Conservation (phyloP, 2,113 vertebrate species). For the Polyodon spathula region DNA sequence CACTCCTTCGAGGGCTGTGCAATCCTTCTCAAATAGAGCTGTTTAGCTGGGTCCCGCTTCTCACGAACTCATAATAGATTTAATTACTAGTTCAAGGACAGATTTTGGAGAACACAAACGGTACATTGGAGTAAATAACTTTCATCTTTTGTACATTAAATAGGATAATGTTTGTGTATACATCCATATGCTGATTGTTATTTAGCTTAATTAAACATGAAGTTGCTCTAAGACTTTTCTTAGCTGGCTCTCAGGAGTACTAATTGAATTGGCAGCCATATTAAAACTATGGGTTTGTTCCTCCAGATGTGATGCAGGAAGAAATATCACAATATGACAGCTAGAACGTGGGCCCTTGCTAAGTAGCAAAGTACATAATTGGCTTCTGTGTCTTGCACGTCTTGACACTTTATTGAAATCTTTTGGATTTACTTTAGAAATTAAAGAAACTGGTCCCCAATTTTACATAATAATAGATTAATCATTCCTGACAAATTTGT, state of each 20-base stretch:
- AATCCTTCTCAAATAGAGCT: not conserved
- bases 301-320: not conserved
- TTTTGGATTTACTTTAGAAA: not conserved
- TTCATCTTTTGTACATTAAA: not conserved
- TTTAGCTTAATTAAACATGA: not conserved
- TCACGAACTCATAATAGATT: not conserved
- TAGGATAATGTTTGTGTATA: not conserved
- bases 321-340: conserved; percentile 3
- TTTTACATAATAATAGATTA: not conserved
- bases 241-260: not conserved
- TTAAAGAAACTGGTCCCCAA: not conserved
- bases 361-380: not conserved
- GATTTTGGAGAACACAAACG: not conserved
- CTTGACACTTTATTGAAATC: not conserved
- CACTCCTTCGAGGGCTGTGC: not conserved
- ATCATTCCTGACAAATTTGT: not conserved
- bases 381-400: not conserved
- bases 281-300: not conserved
- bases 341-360: not conserved
- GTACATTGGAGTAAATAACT: not conserved
- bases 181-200: not conserved
- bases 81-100: not conserved
- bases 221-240: not conserved
- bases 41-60: not conserved
- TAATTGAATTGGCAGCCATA: not conserved